Evolutionary conservation across 2,113 vertebrate genomes (phyloP).

Genomic region (Siniperca chuatsi): DNA sequence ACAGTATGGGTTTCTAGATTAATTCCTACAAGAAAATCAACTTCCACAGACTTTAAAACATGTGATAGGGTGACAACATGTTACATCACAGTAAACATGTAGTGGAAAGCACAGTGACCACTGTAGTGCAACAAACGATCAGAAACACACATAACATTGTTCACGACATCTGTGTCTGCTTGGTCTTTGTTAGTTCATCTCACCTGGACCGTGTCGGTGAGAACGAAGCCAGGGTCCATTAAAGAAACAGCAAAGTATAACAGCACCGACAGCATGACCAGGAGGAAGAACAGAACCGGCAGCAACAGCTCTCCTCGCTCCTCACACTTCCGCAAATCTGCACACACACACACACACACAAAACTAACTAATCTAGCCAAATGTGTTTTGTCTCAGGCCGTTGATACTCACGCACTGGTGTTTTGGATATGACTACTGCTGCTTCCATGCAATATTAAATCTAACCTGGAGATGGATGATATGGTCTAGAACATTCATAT

Average conservation of each 20-base stretch:
- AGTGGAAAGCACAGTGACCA: background rate
- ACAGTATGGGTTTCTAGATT: background rate
- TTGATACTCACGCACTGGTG: no score
- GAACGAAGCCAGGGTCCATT: constrained; percentile 96
- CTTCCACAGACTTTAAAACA: background rate
- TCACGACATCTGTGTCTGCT: background rate
- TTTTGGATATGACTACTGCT: background rate
- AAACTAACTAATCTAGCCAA: background rate
- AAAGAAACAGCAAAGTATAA: constrained; percentile 92
- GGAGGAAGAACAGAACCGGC: constrained; percentile 85
- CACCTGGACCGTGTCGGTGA: constrained; percentile 77
- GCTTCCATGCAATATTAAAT: background rate
- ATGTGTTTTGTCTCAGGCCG: background rate
- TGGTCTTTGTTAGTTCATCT: background rate
- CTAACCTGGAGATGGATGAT: background rate
- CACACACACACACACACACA: constrained; percentile 7
- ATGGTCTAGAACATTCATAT: background rate
- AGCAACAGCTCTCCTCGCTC: constrained; percentile 85
- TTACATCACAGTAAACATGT: no score
- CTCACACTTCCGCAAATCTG: constrained; percentile 87
- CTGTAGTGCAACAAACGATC: background rate
- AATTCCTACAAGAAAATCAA: background rate
- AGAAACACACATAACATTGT: background rate
- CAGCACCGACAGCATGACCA: constrained; percentile 89
- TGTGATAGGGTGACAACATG: background rate